Evolutionary conservation across 2,888 invertebrate genomes (phyloP).

Genomic region (Tigriopus californicus): DNA sequence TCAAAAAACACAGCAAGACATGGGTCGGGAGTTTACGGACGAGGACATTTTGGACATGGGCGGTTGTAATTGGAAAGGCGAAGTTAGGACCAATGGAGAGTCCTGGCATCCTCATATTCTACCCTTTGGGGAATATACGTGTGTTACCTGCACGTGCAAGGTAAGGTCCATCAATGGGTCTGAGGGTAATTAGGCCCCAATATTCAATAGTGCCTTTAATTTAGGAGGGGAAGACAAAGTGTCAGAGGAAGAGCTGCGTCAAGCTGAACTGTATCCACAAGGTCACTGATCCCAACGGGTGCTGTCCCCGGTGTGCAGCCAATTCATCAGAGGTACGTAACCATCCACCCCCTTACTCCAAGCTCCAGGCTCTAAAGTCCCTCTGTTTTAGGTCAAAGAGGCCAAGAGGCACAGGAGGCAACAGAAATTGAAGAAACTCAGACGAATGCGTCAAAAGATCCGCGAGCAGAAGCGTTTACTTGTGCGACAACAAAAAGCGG

Average conservation of each 20-base stretch:
- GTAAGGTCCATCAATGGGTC: conserved; percentile 34
- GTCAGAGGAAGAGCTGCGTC: conserved; percentile 61
- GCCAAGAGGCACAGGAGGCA: neutral
- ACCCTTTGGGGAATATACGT: conserved; percentile 69
- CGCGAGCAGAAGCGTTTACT: neutral
- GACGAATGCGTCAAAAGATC: neutral
- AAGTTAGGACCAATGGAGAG: conserved; percentile 49
- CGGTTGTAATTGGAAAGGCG: conserved; percentile 45
- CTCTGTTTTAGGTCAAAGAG: neutral
- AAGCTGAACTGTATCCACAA: conserved; percentile 42
- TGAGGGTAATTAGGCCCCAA: neutral
- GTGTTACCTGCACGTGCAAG: conserved; percentile 76
- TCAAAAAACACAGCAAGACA: conserved; percentile 9
- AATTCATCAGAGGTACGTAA: neutral
- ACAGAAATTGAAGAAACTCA: neutral
- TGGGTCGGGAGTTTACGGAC: conserved; percentile 27
- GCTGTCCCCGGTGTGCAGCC: conserved; percentile 24
- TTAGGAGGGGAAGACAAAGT: conserved; percentile 60
- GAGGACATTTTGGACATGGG: conserved; percentile 55
- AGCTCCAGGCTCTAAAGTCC: neutral
- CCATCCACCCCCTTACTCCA: too few relatives aligned
- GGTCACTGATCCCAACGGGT: conserved; percentile 29
- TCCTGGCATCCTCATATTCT: conserved; percentile 75
- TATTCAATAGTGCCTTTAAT: conserved; percentile 21
- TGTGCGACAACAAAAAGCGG: neutral